phyloP scores from a whole-genome alignment of 2,113 vertebrate genomes.

The Pica pica region DNA sequence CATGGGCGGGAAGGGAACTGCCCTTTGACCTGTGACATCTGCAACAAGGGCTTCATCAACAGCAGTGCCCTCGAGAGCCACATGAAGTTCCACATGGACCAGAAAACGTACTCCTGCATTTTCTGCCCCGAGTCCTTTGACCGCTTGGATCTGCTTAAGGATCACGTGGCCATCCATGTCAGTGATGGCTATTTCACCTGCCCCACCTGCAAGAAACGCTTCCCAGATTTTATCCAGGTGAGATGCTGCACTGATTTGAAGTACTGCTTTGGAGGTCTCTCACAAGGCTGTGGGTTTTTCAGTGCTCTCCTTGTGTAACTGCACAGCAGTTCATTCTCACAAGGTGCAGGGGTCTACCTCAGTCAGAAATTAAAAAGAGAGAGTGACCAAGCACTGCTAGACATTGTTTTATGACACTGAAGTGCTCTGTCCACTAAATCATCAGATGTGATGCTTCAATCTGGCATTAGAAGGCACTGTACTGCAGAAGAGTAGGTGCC shows the following conservation, averaged over 20 bases:
- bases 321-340: not conserved
- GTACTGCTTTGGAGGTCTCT: not conserved
- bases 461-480: not conserved
- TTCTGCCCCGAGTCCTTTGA: constrained; percentile 91
- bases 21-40: constrained; percentile 89
- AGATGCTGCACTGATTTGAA: not conserved
- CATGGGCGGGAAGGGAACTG: constrained; percentile 89
- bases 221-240: constrained; percentile 96
- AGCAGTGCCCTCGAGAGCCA: constrained; percentile 88
- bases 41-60: constrained; percentile 91
- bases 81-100: constrained; percentile 89
- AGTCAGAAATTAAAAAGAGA: not conserved
- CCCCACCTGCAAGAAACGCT: constrained; percentile 94
- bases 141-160: constrained; percentile 89
- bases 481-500: not conserved
- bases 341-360: not conserved
- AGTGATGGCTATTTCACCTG: constrained; percentile 89
- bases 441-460: not conserved
- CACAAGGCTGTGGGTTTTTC: not conserved
- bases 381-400: not conserved
- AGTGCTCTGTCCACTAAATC: not conserved
- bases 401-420: not conserved
- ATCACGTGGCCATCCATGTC: constrained; percentile 87
- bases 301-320: not conserved
- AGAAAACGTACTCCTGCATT: constrained; percentile 92